phyloP scores from a whole-genome alignment of 1,140 invertebrate species.

The Drosophila lacertosa region DNA sequence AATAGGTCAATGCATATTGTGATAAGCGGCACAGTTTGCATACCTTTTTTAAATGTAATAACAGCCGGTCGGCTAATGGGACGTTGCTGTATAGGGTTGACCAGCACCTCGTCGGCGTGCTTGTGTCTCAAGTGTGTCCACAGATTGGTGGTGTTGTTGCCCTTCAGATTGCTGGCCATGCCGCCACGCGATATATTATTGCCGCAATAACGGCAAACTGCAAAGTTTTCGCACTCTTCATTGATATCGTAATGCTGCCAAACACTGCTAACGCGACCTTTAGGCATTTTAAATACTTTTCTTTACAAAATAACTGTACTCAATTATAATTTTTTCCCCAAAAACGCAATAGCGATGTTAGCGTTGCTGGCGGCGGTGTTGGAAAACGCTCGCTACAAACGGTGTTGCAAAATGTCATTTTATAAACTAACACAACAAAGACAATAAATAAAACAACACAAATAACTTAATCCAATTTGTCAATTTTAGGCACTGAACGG shows the following conservation, averaged over 20 bases:
- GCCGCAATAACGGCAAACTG: constrained; percentile 70
- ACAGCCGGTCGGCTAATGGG: constrained; percentile 14
- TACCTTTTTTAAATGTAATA: constrained; percentile 72
- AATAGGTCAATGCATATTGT: constrained; percentile 42
- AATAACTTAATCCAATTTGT: background rate
- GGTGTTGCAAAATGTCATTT: constrained; percentile 33
- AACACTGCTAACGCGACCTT: constrained; percentile 68
- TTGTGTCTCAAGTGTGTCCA: constrained; percentile 73
- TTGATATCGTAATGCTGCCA: constrained; percentile 76
- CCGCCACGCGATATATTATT: constrained; percentile 77
- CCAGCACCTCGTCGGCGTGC: constrained; percentile 65
- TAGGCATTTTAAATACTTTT: constrained; percentile 52
- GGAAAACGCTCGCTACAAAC: constrained; percentile 12
- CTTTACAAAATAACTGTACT: constrained; percentile 28
- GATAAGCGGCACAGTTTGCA: constrained; percentile 15
- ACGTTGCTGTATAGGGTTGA: constrained; percentile 54
- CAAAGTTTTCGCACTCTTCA: constrained; percentile 72
- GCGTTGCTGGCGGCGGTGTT: constrained; percentile 64
- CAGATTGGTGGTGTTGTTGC: constrained; percentile 71
- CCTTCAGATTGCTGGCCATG: constrained; percentile 73
- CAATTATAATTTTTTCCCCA: constrained; percentile 45
- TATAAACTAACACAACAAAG: constrained; percentile 8
- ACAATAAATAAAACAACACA: background rate
- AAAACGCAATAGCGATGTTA: constrained; percentile 62
- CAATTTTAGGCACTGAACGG: background rate